Percentiles rank a stretch among this genome's conserved stretches.
Evolutionary conservation across 1,140 invertebrate genomes (phyloP).

Genomic region (Trichomalopsis sarcophagae): DNA sequence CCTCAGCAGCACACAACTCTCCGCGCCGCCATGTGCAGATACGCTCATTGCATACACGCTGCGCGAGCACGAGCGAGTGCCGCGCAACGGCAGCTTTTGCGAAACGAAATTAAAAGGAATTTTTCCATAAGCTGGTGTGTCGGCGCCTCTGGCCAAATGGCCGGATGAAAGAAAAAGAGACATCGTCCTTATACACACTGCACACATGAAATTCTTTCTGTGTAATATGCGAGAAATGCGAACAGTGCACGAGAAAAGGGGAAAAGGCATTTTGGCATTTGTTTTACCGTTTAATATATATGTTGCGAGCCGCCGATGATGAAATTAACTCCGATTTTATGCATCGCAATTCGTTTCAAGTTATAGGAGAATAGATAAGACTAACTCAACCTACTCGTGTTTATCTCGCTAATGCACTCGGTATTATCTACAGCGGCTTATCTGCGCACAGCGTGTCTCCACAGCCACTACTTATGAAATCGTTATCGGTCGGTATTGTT

Average conservation of each 20-base stretch:
- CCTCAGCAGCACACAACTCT: too few species aligned
- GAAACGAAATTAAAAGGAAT: conserved; percentile 14
- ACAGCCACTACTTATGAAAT: not conserved
- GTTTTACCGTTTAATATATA: conserved; percentile 39
- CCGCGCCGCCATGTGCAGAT: too few species aligned
- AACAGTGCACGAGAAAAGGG: not conserved
- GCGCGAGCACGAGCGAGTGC: not conserved
- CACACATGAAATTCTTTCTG: not conserved
- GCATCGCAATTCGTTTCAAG: too few species aligned
- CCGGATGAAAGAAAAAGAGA: conserved; percentile 5
- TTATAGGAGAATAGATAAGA: too few species aligned
- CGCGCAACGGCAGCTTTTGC: not conserved
- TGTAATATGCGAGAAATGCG: conserved; percentile 22
- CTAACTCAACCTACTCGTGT: too few species aligned
- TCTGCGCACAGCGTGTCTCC: too few species aligned
- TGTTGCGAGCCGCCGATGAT: too few species aligned
- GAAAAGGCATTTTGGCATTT: conserved; percentile 16
- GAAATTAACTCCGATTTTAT: too few species aligned
- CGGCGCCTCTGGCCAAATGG: not conserved
- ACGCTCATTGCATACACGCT: not conserved
- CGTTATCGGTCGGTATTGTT: conserved; percentile 26
- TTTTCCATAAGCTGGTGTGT: not conserved
- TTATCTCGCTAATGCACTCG: too few species aligned
- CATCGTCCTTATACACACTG: not conserved
- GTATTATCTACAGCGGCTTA: too few species aligned